These are phyloP conservation scores for Autographa pulchrina DNA, from an alignment of 2,888 invertebrate species.

Conservation along the genomic window DNA sequence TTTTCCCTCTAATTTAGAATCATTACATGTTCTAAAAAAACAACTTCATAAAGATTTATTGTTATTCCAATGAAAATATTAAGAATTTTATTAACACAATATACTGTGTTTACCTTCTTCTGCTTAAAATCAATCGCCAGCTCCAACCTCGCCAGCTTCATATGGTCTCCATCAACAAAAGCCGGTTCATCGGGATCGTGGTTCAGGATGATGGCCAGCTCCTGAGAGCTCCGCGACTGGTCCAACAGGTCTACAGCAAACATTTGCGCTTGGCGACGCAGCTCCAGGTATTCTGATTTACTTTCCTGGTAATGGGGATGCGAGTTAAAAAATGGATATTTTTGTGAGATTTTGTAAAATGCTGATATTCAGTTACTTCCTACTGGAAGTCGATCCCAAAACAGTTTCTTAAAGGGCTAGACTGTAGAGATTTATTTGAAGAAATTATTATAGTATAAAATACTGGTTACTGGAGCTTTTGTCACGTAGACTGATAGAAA, in stretches of 20 bases:
- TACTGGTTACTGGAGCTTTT: too few relatives aligned
- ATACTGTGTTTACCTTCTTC: constrained; percentile 92
- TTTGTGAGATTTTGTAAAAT: too few relatives aligned
- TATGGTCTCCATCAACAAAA: constrained; percentile 94
- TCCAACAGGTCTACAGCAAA: constrained; percentile 97
- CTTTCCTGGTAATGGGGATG: constrained; percentile 90
- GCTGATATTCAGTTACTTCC: too few relatives aligned
- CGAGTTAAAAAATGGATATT: neutral
- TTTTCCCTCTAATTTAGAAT: too few relatives aligned
- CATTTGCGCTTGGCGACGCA: constrained; percentile 95
- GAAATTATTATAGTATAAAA: too few relatives aligned
- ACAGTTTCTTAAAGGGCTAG: too few relatives aligned
- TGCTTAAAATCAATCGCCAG: constrained; percentile 98
- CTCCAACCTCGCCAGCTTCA: constrained; percentile 95
- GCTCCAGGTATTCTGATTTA: constrained; percentile 95
- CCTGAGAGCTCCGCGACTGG: constrained; percentile 97
- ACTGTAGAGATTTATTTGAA: too few relatives aligned
- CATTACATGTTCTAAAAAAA: too few relatives aligned
- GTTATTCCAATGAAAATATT: too few relatives aligned
- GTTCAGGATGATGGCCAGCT: constrained; percentile 97
- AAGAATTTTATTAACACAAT: neutral
- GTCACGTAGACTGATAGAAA: too few relatives aligned
- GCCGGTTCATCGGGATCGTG: constrained; percentile 94
- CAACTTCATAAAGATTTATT: too few relatives aligned
- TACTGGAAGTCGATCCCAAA: too few relatives aligned